Conservation (phyloP, 1,140 invertebrate species). For the Monochamus saltuarius region DNA sequence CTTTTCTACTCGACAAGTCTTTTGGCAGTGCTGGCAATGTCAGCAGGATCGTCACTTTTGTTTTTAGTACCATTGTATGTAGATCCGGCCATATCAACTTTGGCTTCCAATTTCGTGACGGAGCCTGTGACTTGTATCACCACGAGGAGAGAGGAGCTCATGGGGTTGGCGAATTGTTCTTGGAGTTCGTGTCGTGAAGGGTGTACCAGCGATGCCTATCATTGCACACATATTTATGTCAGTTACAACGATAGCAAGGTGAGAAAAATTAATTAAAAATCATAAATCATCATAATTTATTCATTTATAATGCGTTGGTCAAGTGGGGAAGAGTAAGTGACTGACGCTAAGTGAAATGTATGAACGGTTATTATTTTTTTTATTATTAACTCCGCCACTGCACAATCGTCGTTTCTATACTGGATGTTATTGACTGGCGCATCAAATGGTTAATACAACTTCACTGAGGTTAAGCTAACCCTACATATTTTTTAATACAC, state of each 20-base stretch:
- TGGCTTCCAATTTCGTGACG: conserved; percentile 79
- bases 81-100: conserved; percentile 84
- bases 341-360: too few relatives aligned
- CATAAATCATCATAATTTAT: too few relatives aligned
- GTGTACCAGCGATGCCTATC: conserved; percentile 83
- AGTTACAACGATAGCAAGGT: conserved; percentile 62
- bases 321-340: too few relatives aligned
- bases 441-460: too few relatives aligned
- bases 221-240: conserved; percentile 83
- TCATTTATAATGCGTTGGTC: too few relatives aligned
- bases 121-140: conserved; percentile 77
- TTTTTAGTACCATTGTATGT: conserved; percentile 88
- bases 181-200: conserved; percentile 86
- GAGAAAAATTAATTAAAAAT: neutral
- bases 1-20: conserved; percentile 78
- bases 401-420: too few relatives aligned
- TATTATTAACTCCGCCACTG: too few relatives aligned
- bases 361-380: too few relatives aligned
- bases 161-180: conserved; percentile 75
- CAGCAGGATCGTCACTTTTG: conserved; percentile 77
- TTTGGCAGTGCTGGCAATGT: conserved; percentile 74
- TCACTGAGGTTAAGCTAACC: too few relatives aligned
- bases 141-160: conserved; percentile 70
- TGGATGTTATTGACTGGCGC: too few relatives aligned
- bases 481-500: too few relatives aligned